Conservation (phyloP, 2,888 invertebrate species). For the Apamea epomidion region DNA sequence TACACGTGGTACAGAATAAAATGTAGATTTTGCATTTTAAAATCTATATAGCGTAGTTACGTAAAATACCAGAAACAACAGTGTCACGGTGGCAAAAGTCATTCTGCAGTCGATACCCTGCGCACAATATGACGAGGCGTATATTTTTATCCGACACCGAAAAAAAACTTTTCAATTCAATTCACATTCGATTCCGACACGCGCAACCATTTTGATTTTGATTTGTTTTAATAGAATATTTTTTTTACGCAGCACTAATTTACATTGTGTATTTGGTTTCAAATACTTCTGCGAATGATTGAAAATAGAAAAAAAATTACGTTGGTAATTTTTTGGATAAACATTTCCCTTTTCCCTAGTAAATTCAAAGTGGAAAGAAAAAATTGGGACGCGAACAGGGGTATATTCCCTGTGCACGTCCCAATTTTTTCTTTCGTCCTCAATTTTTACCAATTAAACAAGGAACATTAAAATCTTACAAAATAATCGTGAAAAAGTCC, state of each 20-base stretch:
- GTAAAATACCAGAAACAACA: slow-evolving; percentile 38
- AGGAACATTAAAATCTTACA: no score
- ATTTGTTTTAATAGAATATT: slow-evolving; percentile 43
- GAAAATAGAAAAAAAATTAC: neutral
- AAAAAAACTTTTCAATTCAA: slow-evolving; percentile 55
- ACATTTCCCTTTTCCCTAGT: neutral
- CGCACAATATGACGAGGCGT: slow-evolving; percentile 49
- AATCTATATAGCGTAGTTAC: neutral
- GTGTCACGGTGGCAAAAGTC: slow-evolving; percentile 38
- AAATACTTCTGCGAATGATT: slow-evolving; percentile 6
- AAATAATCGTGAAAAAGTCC: no score
- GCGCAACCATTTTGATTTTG: slow-evolving; percentile 40
- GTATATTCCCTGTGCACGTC: no score
- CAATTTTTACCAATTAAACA: no score
- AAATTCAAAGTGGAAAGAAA: neutral
- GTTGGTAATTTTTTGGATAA: neutral
- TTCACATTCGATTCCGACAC: slow-evolving; percentile 56
- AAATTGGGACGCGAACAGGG: no score
- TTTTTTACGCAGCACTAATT: slow-evolving; percentile 13
- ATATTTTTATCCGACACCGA: slow-evolving; percentile 47
- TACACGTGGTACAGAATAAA: neutral
- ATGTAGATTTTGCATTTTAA: neutral
- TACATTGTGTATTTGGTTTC: slow-evolving; percentile 30
- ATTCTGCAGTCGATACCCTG: slow-evolving; percentile 29
- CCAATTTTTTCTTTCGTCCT: no score